Evolutionary conservation across 1,140 invertebrate genomes (phyloP), one percentile per base, ranked within the genome.

Genomic region (Microvelia longipes): DNA sequence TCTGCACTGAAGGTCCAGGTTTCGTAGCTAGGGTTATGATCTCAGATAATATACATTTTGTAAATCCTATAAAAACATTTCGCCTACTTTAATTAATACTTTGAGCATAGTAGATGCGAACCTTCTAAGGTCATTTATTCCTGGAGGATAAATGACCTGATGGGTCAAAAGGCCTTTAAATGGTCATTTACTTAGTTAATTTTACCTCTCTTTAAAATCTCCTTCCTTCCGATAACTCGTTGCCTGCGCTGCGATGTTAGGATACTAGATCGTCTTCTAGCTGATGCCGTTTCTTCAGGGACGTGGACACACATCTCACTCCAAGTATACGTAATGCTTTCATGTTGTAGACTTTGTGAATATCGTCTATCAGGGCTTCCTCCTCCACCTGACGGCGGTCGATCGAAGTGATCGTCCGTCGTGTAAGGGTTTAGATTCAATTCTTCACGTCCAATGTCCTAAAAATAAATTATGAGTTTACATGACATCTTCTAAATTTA

Each of bases 131-230:
- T n/a, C n/a, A n/a, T n/a, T n/a, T n/a, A n/a, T n/a, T n/a, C n/a
- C n/a, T n/a, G n/a, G n/a, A n/a, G n/a, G n/a, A n/a, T n/a, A n/a
- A n/a, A n/a, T n/a, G n/a, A n/a, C n/a, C n/a, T n/a, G n/a, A n/a
- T n/a, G n/a, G n/a, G n/a, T n/a, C n/a, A n/a, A n/a, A n/a, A n/a
- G n/a, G n/a, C n/a, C n/a, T n/a, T n/a, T n/a, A n/a, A n/a, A n/a
- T n/a, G n/a, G n/a, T n/a, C n/a, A n/a, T n/a, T n/a, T n/a, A n/a
- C n/a, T 19, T 69, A 2, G 71, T 68, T 71, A 50, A 65, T 75
- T 78, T 81, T 77, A 87, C 86, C 85, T 79, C 85, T 87, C 77
- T 86, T 85, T 1, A 90, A 77, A 30, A 89, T 82, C 76, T 88
- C 87, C 73, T 88, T 88, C 64, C 82, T 79, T 70, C 72, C 68